Base-by-base conservation (phyloP, 2,113 vertebrate genomes). In the Accipiter cooperii region DNA sequence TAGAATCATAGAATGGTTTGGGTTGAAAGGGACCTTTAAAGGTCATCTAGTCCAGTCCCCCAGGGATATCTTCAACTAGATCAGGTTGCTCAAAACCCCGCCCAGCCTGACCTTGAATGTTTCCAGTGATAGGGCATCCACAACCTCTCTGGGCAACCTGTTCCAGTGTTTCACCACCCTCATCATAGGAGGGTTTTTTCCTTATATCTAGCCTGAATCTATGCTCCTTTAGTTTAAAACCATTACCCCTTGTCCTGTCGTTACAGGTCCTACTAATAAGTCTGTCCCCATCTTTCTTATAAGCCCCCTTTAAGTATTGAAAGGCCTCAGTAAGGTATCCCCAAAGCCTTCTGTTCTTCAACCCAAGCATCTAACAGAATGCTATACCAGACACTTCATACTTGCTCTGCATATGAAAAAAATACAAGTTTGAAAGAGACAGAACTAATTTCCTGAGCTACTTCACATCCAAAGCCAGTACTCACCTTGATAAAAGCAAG, bases 161-260 rank as follows among this genome's bases (percentile, higher is more conserved):
- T 49, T 36, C 26, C 40, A 42, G 21, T 63, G 42, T 70, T 40
- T 64, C 16, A 71, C 15, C 13, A 55, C 29, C 4, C 7, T 25
- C 8, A 22, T 5, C 0, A 0, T 36, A 33, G 52, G 9, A 9
- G 1, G 2, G 31, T 54, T 54, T 54, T 54, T 54, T 49, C 31
- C 21, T 65, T 26, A 3, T 31, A 6, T 36, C 8, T 63, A 33
- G 8, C 33, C 21, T 85, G 13, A 80, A 80, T 57, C 40, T 33
- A 22, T 9, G 11, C 11, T 63, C 47, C 5, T 49, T 63, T 40
- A 57, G 20, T 55, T 65, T 63, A 73, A 57, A 77, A 58, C 7
- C 58, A 44, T 42, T 47, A 42, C 3, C 9, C 13, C 5, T 80
- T 66, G 47, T 57, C 26, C 12, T 47, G 1, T 36, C 2, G 0